Evolutionary conservation across 2,113 vertebrate species (phyloP).

Genomic region (Larimichthys polyactis): DNA sequence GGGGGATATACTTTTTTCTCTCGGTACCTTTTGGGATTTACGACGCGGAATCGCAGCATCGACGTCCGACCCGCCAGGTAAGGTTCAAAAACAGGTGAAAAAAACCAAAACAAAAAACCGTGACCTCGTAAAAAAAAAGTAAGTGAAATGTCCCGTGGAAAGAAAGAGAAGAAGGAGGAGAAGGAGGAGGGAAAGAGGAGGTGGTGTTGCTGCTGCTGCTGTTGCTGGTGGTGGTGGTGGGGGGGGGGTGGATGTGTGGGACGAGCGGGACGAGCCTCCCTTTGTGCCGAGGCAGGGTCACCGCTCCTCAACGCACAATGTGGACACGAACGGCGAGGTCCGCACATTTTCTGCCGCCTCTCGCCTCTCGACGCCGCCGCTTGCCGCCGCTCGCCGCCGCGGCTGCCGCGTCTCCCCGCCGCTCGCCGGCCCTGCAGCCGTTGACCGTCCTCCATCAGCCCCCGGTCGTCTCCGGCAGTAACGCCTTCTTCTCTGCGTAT

Average conservation of each 20-base stretch:
- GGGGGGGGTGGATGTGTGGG: conserved; percentile 70
- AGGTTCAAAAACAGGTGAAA: no score
- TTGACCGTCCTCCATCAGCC: conserved; percentile 48
- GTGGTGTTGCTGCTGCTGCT: no score
- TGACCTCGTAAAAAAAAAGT: conserved; percentile 65
- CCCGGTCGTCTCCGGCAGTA: conserved; percentile 47
- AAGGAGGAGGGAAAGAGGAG: conserved; percentile 12
- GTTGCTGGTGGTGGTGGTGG: background rate
- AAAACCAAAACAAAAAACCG: no score
- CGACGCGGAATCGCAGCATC: conserved; percentile 77
- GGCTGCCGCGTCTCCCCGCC: no score
- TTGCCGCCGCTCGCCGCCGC: no score
- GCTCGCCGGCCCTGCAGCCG: conserved; percentile 33
- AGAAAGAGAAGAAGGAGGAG: conserved; percentile 37
- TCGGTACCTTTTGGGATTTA: conserved; percentile 71
- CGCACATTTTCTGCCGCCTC: conserved; percentile 23
- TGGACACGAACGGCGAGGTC: conserved; percentile 71
- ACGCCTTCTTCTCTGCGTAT: conserved; percentile 63
- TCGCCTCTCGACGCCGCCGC: no score
- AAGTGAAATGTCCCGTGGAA: conserved; percentile 79
- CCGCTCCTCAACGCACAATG: conserved; percentile 63
- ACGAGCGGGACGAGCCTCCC: conserved; percentile 82
- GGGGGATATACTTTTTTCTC: conserved; percentile 67
- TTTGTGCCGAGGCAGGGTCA: conserved; percentile 83
- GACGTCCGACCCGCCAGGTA: conserved; percentile 82